Evolutionary conservation across 2,888 invertebrate genomes (phyloP).

Genomic region (Griposia aprilina): DNA sequence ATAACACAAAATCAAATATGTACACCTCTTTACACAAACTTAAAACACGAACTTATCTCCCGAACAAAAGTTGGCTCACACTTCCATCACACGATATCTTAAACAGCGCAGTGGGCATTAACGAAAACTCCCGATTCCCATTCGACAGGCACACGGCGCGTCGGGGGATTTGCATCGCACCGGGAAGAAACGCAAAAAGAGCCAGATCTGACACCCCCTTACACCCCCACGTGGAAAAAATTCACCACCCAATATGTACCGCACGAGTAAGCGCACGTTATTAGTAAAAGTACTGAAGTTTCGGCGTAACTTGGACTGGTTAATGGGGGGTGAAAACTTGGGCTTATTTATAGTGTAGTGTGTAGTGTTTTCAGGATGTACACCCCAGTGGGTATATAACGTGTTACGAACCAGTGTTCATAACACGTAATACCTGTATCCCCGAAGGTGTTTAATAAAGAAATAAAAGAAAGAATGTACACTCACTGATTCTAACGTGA

Average conservation of each 20-base stretch:
- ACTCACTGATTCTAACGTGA: not conserved
- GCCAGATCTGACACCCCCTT: slow-evolving; percentile 70
- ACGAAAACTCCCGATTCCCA: slow-evolving; percentile 83
- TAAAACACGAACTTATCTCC: slow-evolving; percentile 31
- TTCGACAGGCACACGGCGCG: slow-evolving; percentile 74
- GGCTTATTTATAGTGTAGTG: slow-evolving; percentile 22
- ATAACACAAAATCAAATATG: not conserved
- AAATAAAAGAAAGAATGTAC: not conserved
- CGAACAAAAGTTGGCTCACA: slow-evolving; percentile 46
- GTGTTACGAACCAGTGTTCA: not conserved
- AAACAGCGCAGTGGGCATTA: slow-evolving; percentile 72
- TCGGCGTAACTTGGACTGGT: slow-evolving; percentile 35
- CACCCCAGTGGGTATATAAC: no score
- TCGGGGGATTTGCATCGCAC: slow-evolving; percentile 85
- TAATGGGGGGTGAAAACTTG: slow-evolving; percentile 18
- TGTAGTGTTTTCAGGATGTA: not conserved
- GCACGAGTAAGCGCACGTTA: slow-evolving; percentile 64
- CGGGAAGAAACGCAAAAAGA: slow-evolving; percentile 87
- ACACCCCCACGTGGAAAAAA: slow-evolving; percentile 61
- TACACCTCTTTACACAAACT: not conserved
- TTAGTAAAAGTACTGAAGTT: slow-evolving; percentile 60
- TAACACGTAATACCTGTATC: not conserved
- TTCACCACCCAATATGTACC: slow-evolving; percentile 62
- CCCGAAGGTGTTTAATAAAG: not conserved
- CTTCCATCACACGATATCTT: slow-evolving; percentile 57